Evolutionary conservation across 92 coral and sea anemone species (phyloP), one percentile per base, ranked within the genome.

Genomic region (Pocillopora meandrina): DNA sequence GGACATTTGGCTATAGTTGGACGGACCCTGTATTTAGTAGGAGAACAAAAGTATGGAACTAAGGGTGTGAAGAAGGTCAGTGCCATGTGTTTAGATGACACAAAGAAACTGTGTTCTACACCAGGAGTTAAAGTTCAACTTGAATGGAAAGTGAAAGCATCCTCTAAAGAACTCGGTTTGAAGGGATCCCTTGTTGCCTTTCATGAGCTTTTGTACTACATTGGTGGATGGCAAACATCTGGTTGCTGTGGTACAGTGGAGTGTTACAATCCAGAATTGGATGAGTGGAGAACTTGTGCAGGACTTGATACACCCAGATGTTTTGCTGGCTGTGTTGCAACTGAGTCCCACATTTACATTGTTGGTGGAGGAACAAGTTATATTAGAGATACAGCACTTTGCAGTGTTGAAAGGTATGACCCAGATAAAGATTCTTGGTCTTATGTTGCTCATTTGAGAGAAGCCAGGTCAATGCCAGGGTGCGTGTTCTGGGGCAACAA

Each of bases 351-450:
- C 60, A 73, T 94, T 52, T 87, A 83, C 77, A 88, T 94, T 10
- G 84, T 94, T 78, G 98, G 95, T 23, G 98, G 98, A 70, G 91
- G 92, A 56, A 66, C 80, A 5, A 77, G 82, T 12, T 87, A 66
- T 47, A 84, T 61, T 18, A 88, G 26, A 21, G 65, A 56, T 47
- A 20, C 86, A 42, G 1, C 14, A 20, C 68, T 88, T 55, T 76
- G 74, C 21, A 86, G 72, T 60, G 92, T 90, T 61, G 95, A 94
- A 68, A 89, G 78, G 61, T 94, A 76, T 77, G 86, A 90, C 60
- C 89, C 95, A 62, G 76, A 61, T 15, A 26, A 59, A 12, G 77
- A 94, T 71, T 52, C 83, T 47, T 94, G 98, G 98, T 81, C 71
- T 11, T 80, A 68, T 56, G 90, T 92, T 33, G 79, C 93, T 33